These are phyloP conservation scores for Loris lydekkerianus DNA, from an alignment of 2,797 vertebrate genomes.

Conservation along the genomic window DNA sequence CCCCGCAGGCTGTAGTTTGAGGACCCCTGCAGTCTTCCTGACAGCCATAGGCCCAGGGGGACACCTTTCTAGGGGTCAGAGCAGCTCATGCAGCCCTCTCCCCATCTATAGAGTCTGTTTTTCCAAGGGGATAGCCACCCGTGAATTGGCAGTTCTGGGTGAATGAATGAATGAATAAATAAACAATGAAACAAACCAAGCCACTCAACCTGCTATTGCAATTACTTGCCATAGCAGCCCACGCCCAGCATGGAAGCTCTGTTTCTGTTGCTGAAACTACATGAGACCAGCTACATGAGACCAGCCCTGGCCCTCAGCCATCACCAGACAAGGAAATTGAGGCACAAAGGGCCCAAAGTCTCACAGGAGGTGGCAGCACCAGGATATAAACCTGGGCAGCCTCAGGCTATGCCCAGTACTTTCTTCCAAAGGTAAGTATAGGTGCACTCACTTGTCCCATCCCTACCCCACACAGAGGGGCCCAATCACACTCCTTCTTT, in stretches of 20 bases:
- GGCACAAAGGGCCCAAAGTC: background rate
- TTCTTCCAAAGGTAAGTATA: conserved; percentile 34
- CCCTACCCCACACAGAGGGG: background rate
- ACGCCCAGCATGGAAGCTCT: background rate
- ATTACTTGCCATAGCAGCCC: background rate
- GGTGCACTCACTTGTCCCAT: background rate
- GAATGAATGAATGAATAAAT: background rate
- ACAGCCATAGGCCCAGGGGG: background rate
- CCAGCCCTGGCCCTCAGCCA: background rate
- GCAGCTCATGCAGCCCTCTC: background rate
- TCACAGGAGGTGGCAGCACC: background rate
- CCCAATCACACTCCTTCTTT: background rate
- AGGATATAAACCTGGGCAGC: background rate
- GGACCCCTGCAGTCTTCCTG: background rate
- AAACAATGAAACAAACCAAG: background rate
- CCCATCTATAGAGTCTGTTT: background rate
- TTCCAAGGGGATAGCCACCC: background rate
- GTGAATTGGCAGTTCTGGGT: background rate
- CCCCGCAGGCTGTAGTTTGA: too few species aligned
- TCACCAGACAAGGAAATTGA: background rate
- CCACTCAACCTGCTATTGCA: background rate
- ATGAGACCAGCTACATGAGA: background rate
- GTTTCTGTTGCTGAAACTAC: background rate
- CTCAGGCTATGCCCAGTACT: background rate
- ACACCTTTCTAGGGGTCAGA: background rate